phyloP scores from a whole-genome alignment of 2,888 invertebrate genomes.

The Tinea pellionella region DNA sequence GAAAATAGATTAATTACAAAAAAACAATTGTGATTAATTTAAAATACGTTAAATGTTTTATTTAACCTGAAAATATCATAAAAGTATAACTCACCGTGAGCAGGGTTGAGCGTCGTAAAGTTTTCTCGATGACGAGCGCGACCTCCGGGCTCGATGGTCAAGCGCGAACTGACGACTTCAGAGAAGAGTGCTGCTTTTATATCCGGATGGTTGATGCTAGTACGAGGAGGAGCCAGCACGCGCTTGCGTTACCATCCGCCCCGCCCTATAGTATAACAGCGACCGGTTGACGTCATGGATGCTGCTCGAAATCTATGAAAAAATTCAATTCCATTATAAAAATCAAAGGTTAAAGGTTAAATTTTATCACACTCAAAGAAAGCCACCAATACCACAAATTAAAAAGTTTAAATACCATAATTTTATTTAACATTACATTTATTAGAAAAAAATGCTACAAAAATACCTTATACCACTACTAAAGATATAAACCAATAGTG shows the following conservation, averaged over 20 bases:
- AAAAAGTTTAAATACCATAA: no score
- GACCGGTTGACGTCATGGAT: conserved; percentile 28
- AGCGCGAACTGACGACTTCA: conserved; percentile 23
- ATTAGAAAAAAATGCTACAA: no score
- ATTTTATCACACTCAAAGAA: no score
- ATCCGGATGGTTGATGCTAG: conserved; percentile 25
- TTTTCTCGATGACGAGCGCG: conserved; percentile 29
- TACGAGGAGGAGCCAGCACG: conserved; percentile 39
- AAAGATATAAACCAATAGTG: no score
- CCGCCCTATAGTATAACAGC: conserved; percentile 49
- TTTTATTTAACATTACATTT: no score
- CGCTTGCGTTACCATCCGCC: conserved; percentile 29
- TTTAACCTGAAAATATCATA: neutral
- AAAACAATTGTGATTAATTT: neutral
- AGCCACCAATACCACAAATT: no score
- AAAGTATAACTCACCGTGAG: conserved; percentile 42
- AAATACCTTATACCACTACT: no score
- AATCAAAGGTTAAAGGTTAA: no score
- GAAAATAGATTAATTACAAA: neutral
- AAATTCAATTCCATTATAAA: conserved; percentile 7
- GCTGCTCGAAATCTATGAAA: conserved; percentile 25
- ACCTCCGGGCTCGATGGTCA: conserved; percentile 24
- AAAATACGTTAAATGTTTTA: neutral
- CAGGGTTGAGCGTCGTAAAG: conserved; percentile 42
- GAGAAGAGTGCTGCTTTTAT: conserved; percentile 39